These are phyloP conservation scores for Drosophila buzzatii DNA, from an alignment of 2,888 invertebrate species.

Conservation along the genomic window DNA sequence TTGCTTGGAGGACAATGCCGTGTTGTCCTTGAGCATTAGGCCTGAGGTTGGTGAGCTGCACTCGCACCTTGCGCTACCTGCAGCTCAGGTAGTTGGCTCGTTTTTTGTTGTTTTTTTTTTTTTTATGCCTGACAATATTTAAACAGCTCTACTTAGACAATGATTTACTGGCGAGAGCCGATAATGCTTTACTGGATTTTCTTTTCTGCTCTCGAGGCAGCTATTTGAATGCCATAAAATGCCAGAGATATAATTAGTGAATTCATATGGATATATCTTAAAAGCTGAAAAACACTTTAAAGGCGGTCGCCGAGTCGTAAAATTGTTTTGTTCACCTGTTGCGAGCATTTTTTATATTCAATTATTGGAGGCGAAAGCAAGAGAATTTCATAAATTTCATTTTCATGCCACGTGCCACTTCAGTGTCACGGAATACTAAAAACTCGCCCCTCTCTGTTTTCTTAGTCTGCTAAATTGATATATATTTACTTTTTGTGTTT, in stretches of 20 bases:
- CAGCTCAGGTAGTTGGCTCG: neutral
- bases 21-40: constrained; percentile 60
- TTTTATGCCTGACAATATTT: constrained; percentile 52
- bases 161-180: constrained; percentile 56
- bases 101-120: constrained; percentile 47
- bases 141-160: constrained; percentile 39
- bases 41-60: neutral
- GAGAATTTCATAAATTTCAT: constrained; percentile 67
- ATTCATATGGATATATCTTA: constrained; percentile 15
- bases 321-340: constrained; percentile 82
- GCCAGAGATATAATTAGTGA: constrained; percentile 26
- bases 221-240: constrained; percentile 76
- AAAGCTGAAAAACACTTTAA: constrained; percentile 14
- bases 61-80: constrained; percentile 31
- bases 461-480: constrained; percentile 13
- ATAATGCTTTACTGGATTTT: constrained; percentile 7
- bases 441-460: constrained; percentile 6
- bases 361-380: constrained; percentile 27
- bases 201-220: constrained; percentile 48
- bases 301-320: constrained; percentile 49
- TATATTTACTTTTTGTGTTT: neutral
- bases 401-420: constrained; percentile 46
- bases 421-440: constrained; percentile 42
- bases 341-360: constrained; percentile 74
- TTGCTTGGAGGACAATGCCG: constrained; percentile 44